Evolutionary conservation across 1,140 invertebrate species (phyloP).

Genomic region (Drosophila nannoptera): DNA sequence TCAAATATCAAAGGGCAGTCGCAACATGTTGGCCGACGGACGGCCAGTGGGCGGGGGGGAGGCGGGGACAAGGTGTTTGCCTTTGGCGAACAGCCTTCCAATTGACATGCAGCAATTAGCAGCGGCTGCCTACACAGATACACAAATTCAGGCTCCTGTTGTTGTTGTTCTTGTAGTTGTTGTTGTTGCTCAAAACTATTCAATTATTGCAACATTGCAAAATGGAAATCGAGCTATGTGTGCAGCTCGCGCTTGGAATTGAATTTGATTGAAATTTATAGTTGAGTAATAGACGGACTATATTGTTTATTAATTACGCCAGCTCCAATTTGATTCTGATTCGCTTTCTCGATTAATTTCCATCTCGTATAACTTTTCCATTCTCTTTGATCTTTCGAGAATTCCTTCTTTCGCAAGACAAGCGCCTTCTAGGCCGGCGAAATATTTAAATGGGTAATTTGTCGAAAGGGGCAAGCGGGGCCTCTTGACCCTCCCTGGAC

Average conservation of each 20-base stretch:
- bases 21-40: conserved; percentile 22
- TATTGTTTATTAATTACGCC: too few species aligned
- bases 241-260: neutral
- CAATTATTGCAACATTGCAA: conserved; percentile 10
- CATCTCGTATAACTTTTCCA: neutral
- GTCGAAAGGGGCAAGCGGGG: conserved; percentile 5
- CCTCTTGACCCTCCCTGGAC: conserved; percentile 11
- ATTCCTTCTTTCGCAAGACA: conserved; percentile 6
- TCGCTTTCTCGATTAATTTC: neutral
- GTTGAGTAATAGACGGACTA: too few species aligned
- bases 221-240: neutral
- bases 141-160: neutral
- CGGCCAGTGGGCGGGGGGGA: neutral
- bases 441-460: conserved; percentile 57
- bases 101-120: conserved; percentile 62
- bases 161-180: too few species aligned
- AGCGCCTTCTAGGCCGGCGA: neutral
- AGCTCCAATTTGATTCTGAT: neutral
- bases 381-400: neutral
- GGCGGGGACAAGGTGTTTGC: neutral
- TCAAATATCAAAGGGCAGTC: conserved; percentile 71
- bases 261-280: neutral
- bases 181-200: neutral
- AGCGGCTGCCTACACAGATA: conserved; percentile 16
- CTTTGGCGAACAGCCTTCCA: neutral